A percentile compares a stretch with the other conserved stretches of the same genome.
Evolutionary conservation across 2,113 vertebrate genomes (phyloP).

Genomic region (Pteropus alecto): DNA sequence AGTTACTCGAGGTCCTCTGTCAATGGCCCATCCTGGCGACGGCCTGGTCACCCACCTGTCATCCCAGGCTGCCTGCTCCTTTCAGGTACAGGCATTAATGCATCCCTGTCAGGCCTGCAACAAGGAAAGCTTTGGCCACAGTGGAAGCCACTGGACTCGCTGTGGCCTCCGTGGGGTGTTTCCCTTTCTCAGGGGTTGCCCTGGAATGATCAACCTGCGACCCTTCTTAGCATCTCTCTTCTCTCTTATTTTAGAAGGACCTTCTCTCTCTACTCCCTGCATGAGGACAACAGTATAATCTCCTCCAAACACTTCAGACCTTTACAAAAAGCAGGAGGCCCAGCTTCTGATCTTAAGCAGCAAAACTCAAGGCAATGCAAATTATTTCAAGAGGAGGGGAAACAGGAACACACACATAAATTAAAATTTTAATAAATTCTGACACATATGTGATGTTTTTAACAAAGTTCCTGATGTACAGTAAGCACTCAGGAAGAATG

Average conservation of each 20-base stretch:
- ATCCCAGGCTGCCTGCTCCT: not conserved
- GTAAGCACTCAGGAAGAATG: not conserved
- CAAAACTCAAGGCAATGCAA: not conserved
- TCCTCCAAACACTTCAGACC: not conserved
- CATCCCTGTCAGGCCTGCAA: not conserved
- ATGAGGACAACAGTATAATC: not conserved
- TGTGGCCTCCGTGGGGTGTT: not conserved
- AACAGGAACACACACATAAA: not conserved
- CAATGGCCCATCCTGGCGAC: not conserved
- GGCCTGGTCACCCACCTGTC: not conserved
- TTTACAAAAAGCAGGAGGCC: not conserved
- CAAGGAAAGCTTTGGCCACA: not conserved
- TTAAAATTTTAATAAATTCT: not conserved
- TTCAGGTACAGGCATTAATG: not conserved
- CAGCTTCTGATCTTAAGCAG: not conserved
- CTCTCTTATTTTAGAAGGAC: not conserved
- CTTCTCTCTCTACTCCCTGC: not conserved
- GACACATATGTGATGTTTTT: not conserved
- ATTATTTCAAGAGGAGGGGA: not conserved
- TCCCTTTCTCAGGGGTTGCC: not conserved
- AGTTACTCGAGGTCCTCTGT: not conserved
- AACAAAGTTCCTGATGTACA: not conserved
- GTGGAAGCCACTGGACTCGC: not conserved
- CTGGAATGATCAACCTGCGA: not conserved
- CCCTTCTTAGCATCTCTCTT: not conserved